Evolutionary conservation across 1,140 invertebrate species (phyloP).

Genomic region (Drosophila eugracilis): DNA sequence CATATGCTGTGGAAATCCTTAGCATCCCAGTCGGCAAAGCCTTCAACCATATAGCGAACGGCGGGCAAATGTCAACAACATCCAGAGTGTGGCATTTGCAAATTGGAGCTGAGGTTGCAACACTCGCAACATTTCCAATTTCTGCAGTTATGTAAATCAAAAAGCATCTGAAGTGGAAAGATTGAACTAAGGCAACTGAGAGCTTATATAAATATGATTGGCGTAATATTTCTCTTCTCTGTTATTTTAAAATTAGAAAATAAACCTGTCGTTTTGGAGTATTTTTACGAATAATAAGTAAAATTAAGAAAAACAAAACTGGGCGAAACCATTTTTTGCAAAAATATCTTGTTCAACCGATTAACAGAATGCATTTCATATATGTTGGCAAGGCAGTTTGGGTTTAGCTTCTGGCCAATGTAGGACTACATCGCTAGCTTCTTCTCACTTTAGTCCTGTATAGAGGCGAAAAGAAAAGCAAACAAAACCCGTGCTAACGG

Average conservation of each 20-base stretch:
- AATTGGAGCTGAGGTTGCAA: background rate
- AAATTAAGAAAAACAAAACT: too few relatives aligned
- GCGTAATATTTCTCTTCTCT: too few relatives aligned
- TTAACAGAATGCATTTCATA: background rate
- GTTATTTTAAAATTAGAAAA: too few relatives aligned
- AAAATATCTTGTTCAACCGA: too few relatives aligned
- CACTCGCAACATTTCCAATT: background rate
- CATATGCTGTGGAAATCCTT: conserved; percentile 64
- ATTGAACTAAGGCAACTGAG: too few relatives aligned
- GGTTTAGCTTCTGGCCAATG: too few relatives aligned
- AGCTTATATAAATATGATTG: too few relatives aligned
- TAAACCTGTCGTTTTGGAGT: too few relatives aligned
- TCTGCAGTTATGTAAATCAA: conserved; percentile 33
- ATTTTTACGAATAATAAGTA: too few relatives aligned
- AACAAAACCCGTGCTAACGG: conserved; percentile 54
- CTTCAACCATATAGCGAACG: conserved; percentile 11
- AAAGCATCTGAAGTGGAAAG: background rate
- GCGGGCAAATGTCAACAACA: conserved; percentile 59
- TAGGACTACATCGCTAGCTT: background rate
- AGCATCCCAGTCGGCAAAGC: conserved; percentile 26
- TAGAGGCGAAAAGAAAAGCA: conserved; percentile 17
- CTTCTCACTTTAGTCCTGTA: conserved; percentile 3
- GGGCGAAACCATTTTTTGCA: too few relatives aligned
- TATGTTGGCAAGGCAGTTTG: background rate
- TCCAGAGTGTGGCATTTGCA: conserved; percentile 27